phyloP scores from a whole-genome alignment of 2,888 invertebrate species.

The Leucophora obtusa region DNA sequence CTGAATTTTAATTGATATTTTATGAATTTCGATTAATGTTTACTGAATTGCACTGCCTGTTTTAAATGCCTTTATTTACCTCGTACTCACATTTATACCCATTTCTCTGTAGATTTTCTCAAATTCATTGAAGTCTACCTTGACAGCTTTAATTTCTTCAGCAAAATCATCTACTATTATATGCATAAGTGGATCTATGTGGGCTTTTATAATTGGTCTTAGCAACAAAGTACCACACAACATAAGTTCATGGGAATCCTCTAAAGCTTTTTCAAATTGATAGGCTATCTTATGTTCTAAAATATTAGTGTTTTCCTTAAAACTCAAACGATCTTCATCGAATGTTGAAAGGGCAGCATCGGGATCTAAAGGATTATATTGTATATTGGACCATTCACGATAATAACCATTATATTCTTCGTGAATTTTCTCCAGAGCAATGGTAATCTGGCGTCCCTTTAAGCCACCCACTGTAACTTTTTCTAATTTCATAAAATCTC shows the following conservation, averaged over 20 bases:
- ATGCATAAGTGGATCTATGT: slow-evolving; percentile 84
- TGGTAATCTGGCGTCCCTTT: slow-evolving; percentile 82
- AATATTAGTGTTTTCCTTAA: slow-evolving; percentile 83
- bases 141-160: slow-evolving; percentile 83
- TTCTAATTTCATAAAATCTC: slow-evolving; percentile 92
- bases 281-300: slow-evolving; percentile 89
- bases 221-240: slow-evolving; percentile 87
- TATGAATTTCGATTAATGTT: too few relatives aligned
- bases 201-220: slow-evolving; percentile 85
- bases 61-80: neutral
- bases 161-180: slow-evolving; percentile 84
- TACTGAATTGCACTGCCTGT: too few relatives aligned
- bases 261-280: slow-evolving; percentile 88
- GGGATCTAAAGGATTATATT: slow-evolving; percentile 88
- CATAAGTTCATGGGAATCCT: slow-evolving; percentile 87
- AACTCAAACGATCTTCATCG: slow-evolving; percentile 82
- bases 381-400: slow-evolving; percentile 79
- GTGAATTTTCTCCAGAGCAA: slow-evolving; percentile 78
- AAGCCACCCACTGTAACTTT: slow-evolving; percentile 89
- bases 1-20: too few relatives aligned
- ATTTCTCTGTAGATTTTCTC: slow-evolving; percentile 73
- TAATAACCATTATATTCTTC: slow-evolving; percentile 72
- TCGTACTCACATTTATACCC: slow-evolving; percentile 66
- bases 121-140: slow-evolving; percentile 82
- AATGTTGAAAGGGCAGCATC: slow-evolving; percentile 85